Evolutionary conservation across 2,113 vertebrate species (phyloP).

Genomic region (Sturnus vulgaris): DNA sequence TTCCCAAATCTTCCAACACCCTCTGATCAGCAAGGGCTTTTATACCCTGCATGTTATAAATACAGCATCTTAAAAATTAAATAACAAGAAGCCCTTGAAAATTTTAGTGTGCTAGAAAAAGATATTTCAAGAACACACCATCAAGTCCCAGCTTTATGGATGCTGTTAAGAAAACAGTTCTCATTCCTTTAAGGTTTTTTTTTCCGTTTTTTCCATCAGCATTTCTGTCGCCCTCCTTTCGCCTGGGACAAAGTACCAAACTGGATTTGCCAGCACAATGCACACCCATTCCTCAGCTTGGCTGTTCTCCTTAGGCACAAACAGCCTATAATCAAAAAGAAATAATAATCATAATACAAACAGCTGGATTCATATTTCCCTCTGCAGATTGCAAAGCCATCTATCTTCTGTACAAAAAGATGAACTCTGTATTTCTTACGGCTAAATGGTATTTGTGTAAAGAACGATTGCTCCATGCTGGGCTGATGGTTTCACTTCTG

Average conservation of each 20-base stretch:
- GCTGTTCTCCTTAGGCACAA: not conserved
- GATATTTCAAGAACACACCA: not conserved
- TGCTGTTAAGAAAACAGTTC: not conserved
- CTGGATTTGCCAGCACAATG: not conserved
- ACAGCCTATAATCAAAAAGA: not conserved
- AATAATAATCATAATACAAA: conserved; percentile 2
- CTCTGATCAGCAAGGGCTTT: not conserved
- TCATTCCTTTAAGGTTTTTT: not conserved
- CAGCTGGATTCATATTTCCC: not conserved
- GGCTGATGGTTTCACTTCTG: not conserved
- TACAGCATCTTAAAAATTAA: not conserved
- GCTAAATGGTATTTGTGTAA: not conserved
- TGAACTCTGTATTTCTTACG: not conserved
- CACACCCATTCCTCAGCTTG: not conserved
- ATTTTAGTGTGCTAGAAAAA: not conserved
- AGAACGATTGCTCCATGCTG: not conserved
- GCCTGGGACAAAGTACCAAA: not conserved
- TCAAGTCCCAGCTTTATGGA: not conserved
- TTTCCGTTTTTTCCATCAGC: not conserved
- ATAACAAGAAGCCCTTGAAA: not conserved
- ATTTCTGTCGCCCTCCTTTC: not conserved
- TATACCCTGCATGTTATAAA: not conserved
- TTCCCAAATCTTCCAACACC: not conserved
- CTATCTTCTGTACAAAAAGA: not conserved
- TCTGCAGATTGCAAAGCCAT: not conserved